Percentiles rank a stretch among this genome's conserved stretches.
These are phyloP conservation scores for Gambusia affinis DNA, from an alignment of 2,113 vertebrate species.

Conservation along the genomic window DNA sequence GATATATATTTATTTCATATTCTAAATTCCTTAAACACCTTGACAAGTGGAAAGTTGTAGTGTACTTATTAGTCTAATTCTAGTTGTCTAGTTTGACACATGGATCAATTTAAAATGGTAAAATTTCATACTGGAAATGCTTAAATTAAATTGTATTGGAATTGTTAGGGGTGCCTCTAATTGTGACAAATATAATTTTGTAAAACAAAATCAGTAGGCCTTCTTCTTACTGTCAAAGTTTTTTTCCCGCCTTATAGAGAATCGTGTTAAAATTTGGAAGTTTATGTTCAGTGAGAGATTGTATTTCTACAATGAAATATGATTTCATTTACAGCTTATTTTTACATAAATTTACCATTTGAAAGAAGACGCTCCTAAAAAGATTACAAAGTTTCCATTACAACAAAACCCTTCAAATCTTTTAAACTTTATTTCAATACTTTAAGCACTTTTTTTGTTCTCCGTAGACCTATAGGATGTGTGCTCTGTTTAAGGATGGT, in stretches of 20 bases:
- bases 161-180: too few species aligned
- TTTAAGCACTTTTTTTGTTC: conserved; percentile 37
- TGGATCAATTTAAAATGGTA: too few species aligned
- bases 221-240: not conserved
- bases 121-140: too few species aligned
- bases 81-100: too few species aligned
- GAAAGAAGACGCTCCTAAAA: not conserved
- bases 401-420: conserved; percentile 28
- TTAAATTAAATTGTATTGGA: too few species aligned
- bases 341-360: not conserved
- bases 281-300: not conserved
- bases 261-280: too few species aligned
- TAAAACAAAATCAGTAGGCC: not conserved
- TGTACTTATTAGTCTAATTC: not conserved
- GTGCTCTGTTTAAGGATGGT: conserved; percentile 13
- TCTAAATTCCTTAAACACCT: too few species aligned
- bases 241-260: not conserved
- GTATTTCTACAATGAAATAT: not conserved
- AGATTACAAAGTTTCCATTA: not conserved
- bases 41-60: not conserved
- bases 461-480: conserved; percentile 16
- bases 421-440: conserved; percentile 23
- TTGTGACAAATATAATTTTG: not conserved
- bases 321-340: not conserved
- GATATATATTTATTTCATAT: too few species aligned